A percentile compares a stretch with the other conserved stretches of the same genome.
Evolutionary conservation across 2,888 invertebrate genomes (phyloP).

Genomic region (Oligia strigilis): DNA sequence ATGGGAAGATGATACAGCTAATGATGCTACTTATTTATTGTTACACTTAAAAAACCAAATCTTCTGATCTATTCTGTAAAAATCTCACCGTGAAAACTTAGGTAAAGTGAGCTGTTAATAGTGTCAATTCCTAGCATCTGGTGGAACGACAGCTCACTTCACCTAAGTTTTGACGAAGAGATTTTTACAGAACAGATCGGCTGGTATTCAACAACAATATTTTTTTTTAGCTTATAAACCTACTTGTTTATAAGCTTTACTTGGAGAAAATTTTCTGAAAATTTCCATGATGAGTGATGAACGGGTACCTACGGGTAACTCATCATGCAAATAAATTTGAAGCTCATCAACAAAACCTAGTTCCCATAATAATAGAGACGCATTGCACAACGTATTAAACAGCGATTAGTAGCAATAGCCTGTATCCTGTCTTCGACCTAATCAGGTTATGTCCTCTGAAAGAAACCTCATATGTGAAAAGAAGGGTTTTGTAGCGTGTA

Average conservation of each 20-base stretch:
- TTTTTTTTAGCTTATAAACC: no score
- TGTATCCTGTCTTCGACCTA: slow-evolving; percentile 35
- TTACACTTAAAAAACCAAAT: slow-evolving; percentile 1
- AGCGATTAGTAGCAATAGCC: slow-evolving; percentile 62
- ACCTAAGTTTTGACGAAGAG: neutral
- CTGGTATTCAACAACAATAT: neutral
- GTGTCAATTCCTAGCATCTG: neutral
- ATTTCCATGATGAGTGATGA: no score
- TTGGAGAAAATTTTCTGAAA: no score
- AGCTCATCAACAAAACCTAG: slow-evolving; percentile 32
- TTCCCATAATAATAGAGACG: slow-evolving; percentile 46
- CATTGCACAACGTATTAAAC: slow-evolving; percentile 60
- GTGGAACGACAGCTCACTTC: neutral
- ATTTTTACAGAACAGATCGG: neutral
- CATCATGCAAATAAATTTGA: slow-evolving; percentile 23
- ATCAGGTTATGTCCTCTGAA: slow-evolving; percentile 21
- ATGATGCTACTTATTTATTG: neutral
- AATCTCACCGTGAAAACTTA: neutral
- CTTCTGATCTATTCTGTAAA: neutral
- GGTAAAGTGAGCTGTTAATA: neutral
- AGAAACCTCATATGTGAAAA: slow-evolving; percentile 13
- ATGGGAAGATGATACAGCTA: neutral
- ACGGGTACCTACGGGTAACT: neutral
- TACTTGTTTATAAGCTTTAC: no score
- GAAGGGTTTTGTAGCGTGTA: neutral